phyloP scores from a whole-genome alignment of 2,797 vertebrate species.

The Lophius americanus region DNA sequence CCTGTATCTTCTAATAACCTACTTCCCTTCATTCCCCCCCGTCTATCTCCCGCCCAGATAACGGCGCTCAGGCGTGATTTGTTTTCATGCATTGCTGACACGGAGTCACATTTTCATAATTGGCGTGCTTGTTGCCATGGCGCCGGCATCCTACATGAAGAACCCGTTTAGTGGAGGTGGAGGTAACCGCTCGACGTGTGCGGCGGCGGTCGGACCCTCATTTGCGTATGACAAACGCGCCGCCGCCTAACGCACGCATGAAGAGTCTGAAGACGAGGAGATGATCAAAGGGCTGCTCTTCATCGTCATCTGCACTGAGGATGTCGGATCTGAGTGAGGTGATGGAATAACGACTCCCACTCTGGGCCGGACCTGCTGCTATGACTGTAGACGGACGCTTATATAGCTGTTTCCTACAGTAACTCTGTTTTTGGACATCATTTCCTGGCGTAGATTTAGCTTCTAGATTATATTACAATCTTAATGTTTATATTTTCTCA shows the following conservation, averaged over 20 bases:
- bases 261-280: conserved; percentile 1
- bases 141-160: conserved; percentile 38
- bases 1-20: conserved; percentile 36
- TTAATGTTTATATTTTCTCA: too few relatives aligned
- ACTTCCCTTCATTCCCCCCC: conserved; percentile 12
- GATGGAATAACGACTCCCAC: conserved; percentile 14
- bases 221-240: conserved; percentile 54
- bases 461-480: too few relatives aligned
- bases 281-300: conserved; percentile 8
- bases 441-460: too few relatives aligned
- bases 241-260: conserved; percentile 5
- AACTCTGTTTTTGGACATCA: too few relatives aligned
- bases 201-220: conserved; percentile 28
- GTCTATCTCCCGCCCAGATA: conserved; percentile 31
- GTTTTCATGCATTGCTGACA: conserved; percentile 38
- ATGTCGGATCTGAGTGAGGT: conserved; percentile 2
- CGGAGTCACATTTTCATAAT: conserved; percentile 51
- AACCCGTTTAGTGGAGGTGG: conserved; percentile 40
- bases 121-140: conserved; percentile 62
- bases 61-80: conserved; percentile 40
- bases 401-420: too few relatives aligned
- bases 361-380: neutral
- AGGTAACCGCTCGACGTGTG: conserved; percentile 26
- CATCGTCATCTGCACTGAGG: conserved; percentile 12
- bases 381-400: neutral